Conservation (phyloP, 2,113 vertebrate genomes). For the Dipodomys ordii region DNA sequence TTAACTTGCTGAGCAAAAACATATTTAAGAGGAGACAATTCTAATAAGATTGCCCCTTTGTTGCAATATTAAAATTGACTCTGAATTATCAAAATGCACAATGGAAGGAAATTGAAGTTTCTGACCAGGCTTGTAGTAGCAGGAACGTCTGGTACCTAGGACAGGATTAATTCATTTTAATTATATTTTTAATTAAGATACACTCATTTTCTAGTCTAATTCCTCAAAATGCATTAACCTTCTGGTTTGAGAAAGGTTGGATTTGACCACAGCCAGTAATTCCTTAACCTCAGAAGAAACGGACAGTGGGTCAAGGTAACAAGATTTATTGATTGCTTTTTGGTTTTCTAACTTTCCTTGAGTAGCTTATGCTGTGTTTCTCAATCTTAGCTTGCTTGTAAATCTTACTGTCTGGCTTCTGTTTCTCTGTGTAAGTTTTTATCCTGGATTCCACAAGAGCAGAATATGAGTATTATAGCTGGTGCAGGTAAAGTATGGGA, state of each 20-base stretch:
- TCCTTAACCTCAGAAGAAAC: conserved; percentile 36
- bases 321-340: conserved; percentile 10
- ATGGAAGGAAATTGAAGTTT: conserved; percentile 60
- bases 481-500: accelerated
- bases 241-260: conserved; percentile 48
- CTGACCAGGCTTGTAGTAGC: background rate
- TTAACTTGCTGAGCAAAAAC: conserved; percentile 35
- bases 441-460: background rate
- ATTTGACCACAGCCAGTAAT: conserved; percentile 41
- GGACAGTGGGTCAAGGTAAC: background rate
- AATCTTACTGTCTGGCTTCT: background rate
- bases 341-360: conserved; percentile 34
- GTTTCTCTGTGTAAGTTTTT: conserved; percentile 10
- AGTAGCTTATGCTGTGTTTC: background rate
- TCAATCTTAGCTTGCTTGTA: background rate
- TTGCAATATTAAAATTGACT: conserved; percentile 12
- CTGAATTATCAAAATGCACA: conserved; percentile 42
- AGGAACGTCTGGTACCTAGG: background rate
- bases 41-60: conserved; percentile 18
- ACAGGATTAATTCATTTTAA: conserved; percentile 46
- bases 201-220: conserved; percentile 50
- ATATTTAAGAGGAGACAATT: background rate
- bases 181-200: conserved; percentile 73
- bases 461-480: background rate
- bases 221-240: conserved; percentile 18